phyloP scores from a whole-genome alignment of 2,888 invertebrate species.

The Allygus modestus region DNA sequence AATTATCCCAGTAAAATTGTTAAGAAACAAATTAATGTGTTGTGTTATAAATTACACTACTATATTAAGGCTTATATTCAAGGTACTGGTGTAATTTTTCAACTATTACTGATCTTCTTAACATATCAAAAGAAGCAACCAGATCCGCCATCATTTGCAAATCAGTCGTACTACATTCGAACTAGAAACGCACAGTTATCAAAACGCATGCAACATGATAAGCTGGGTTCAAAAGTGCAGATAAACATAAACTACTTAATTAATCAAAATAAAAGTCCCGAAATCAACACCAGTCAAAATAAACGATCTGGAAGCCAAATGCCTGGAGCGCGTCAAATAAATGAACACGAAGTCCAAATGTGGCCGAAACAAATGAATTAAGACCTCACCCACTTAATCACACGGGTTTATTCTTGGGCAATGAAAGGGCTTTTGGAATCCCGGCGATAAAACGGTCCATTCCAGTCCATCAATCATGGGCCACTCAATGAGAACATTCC shows the following conservation, averaged over 20 bases:
- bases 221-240: too few species aligned
- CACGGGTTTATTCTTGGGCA: constrained; percentile 46
- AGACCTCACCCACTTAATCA: constrained; percentile 60
- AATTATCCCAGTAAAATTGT: too few species aligned
- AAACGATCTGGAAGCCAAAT: constrained; percentile 17
- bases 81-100: too few species aligned
- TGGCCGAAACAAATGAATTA: constrained; percentile 55
- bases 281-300: constrained; percentile 24
- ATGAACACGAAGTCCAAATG: constrained; percentile 24
- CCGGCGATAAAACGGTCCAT: constrained; percentile 51
- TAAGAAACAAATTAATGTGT: too few species aligned
- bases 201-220: too few species aligned
- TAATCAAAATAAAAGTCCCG: background rate
- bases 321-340: constrained; percentile 48
- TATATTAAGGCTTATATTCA: too few species aligned
- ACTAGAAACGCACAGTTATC: too few species aligned
- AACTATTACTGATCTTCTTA: too few species aligned
- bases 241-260: background rate
- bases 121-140: too few species aligned
- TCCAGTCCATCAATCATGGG: constrained; percentile 42
- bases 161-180: too few species aligned
- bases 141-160: too few species aligned
- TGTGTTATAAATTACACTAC: too few species aligned
- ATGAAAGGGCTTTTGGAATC: constrained; percentile 55
- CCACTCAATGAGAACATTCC: constrained; percentile 39